Conservation (phyloP, 2,113 vertebrate species). For the Seriola dumerili region DNA sequence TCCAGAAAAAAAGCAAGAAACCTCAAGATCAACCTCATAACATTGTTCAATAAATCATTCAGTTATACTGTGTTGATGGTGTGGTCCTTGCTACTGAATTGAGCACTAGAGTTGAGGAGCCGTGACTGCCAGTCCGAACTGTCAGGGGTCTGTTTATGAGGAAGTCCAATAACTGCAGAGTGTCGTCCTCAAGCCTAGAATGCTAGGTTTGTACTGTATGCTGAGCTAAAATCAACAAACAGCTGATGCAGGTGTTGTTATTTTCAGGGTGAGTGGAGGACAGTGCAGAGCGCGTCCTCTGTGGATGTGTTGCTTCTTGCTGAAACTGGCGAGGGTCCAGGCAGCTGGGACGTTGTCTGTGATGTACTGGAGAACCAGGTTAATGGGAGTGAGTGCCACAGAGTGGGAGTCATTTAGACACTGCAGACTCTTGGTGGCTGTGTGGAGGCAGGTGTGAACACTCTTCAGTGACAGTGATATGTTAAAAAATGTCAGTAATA, state of each 20-base stretch:
- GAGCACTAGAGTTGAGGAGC: neutral
- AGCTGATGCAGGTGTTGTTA: neutral
- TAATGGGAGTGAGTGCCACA: neutral
- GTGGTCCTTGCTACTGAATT: too few relatives aligned
- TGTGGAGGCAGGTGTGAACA: neutral
- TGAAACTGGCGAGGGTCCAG: neutral
- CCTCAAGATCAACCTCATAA: too few relatives aligned
- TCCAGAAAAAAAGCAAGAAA: too few relatives aligned
- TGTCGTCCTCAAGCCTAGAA: neutral
- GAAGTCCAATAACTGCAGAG: neutral
- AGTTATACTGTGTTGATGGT: too few relatives aligned
- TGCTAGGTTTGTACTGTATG: neutral
- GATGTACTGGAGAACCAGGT: too few relatives aligned
- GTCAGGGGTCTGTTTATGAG: neutral
- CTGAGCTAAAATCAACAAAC: neutral
- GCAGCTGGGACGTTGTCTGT: neutral
- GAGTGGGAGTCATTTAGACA: neutral
- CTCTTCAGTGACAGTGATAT: neutral
- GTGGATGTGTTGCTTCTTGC: neutral
- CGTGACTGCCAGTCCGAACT: neutral
- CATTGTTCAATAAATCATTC: too few relatives aligned
- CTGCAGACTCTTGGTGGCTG: neutral
- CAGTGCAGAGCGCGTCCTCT: neutral
- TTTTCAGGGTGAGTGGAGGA: neutral
- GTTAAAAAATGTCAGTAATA: slow-evolving; percentile 9